Percentiles rank a stretch among this genome's conserved stretches.
phyloP scores from a whole-genome alignment of 1,140 invertebrate genomes.

The Tetramorium parvispinum region DNA sequence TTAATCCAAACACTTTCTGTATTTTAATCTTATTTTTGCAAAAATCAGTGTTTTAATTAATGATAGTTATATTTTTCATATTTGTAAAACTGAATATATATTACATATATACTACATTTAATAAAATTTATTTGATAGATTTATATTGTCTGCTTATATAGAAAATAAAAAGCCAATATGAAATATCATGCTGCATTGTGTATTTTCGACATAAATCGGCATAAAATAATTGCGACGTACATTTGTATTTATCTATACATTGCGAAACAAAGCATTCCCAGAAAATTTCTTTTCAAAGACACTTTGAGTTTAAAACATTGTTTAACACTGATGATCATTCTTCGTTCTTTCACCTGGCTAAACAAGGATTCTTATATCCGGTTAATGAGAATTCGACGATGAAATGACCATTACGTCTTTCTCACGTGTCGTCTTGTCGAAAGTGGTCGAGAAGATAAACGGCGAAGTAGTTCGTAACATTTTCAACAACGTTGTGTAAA shows the following conservation, averaged over 20 bases:
- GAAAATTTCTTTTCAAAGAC: background rate
- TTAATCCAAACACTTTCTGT: background rate
- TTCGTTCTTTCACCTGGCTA: background rate
- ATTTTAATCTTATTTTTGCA: background rate
- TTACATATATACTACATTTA: background rate
- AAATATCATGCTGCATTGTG: background rate
- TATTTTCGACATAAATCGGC: conserved; percentile 3
- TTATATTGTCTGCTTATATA: background rate
- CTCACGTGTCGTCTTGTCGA: conserved; percentile 28
- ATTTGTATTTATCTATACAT: background rate
- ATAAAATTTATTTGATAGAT: conserved; percentile 7
- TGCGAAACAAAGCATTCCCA: background rate
- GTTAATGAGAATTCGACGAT: conserved; percentile 47
- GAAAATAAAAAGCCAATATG: background rate
- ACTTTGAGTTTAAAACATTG: conserved; percentile 6
- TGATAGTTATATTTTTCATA: background rate
- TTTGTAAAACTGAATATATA: background rate
- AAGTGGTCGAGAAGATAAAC: conserved; percentile 25
- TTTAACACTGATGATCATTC: conserved; percentile 2
- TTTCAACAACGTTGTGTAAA: background rate
- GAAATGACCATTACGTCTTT: background rate
- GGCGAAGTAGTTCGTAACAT: background rate
- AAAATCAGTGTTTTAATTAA: background rate
- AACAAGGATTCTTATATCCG: background rate
- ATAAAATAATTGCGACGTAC: background rate